Evolutionary conservation across 2,113 vertebrate species (phyloP), one percentile per base, ranked within the genome.

Genomic region (Chrysochloris asiatica): DNA sequence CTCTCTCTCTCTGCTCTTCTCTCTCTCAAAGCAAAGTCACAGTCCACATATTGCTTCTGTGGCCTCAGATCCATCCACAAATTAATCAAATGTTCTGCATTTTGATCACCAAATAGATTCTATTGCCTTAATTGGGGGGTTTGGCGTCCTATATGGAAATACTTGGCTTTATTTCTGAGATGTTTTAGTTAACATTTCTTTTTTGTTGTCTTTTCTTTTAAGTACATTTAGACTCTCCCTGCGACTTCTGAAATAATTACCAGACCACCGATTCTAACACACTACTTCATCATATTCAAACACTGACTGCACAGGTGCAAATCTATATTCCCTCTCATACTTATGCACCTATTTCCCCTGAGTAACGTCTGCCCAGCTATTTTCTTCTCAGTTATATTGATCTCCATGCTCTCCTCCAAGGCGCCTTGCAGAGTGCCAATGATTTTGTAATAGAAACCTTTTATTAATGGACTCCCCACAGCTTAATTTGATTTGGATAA

Each of bases 361-460:
- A 79, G 69, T 86, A 82, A 94, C 41, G 41, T 93, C 83, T 92
- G 86, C 88, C 73, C 56, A 77, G 86, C 77, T 81, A 94, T 86
- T 90, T 92, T 93, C 90, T 90, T 90, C 83, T 59, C 82, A 79
- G 73, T 92, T 81, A 90, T 92, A 96, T 94, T 48, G 92, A 96
- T 96, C 77, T 84, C 78, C 19, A 67, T 22, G 11, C 77, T 84
- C 54, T 88, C 76, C 45, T 93, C 67, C 45, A 72, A 92, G 92
- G 81, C 0, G 2, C 79, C 88, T 89, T 95, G 89, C 69, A 89
- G 47, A 95, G 69, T 91, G 72, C 54, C 92, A 93, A 94, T 95
- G 90, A 88, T 88, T 93, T 94, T 92, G 86, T 92, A 93, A 95
- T 92, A 92, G 90, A 94, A 95, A 78, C 73, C 73, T 94, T 96